Evolutionary conservation across 2,113 vertebrate genomes (phyloP), one percentile per base, ranked within the genome.

Genomic region (Mesocricetus auratus): DNA sequence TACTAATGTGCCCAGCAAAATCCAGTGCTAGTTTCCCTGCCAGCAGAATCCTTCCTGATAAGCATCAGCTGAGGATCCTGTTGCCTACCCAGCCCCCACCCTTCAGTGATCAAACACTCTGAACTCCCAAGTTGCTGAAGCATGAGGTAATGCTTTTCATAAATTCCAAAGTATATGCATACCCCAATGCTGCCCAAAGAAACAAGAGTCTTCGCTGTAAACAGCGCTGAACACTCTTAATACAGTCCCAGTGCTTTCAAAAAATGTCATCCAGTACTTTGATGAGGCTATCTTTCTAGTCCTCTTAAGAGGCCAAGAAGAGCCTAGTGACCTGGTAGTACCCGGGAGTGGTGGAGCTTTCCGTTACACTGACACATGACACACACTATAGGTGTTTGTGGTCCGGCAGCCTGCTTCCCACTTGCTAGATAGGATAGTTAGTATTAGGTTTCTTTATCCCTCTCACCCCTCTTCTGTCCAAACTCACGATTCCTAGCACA

Each of bases 111-210:
- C 11, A 16, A 42, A n/a, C 3, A 9, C 7, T 33, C 42, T 82
- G 29, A 94, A 86, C 62, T 86, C 73, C 26, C 26, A 75, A 74
- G 78, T 88, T 85, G 45, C 88, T 94, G 74, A 94, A 93, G 74
- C 56, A 45, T 19, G 47, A 86, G 83, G 22, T 93, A 42, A 69
- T 64, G 45, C 71, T 90, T 94, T 71, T 36, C 1, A 56, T 36
- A 73, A 86, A 91, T 9, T 85, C 60, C 21, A 22, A 64, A 33
- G 71, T 64, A 90, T 42, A 16, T 64, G 53, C 33, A 17, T 15
- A 83, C 42, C 11, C 11, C n/a, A 29, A 0, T 60, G 87, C 69
- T 82, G 64, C n/a, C 50, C 74, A 83, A 92, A 86, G 81, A 93
- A 93, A 87, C 16, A 45, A 78, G 12, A 56, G 7, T 91, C 7